phyloP scores from a whole-genome alignment of 2,113 vertebrate genomes.

The Chiloscyllium plagiosum region DNA sequence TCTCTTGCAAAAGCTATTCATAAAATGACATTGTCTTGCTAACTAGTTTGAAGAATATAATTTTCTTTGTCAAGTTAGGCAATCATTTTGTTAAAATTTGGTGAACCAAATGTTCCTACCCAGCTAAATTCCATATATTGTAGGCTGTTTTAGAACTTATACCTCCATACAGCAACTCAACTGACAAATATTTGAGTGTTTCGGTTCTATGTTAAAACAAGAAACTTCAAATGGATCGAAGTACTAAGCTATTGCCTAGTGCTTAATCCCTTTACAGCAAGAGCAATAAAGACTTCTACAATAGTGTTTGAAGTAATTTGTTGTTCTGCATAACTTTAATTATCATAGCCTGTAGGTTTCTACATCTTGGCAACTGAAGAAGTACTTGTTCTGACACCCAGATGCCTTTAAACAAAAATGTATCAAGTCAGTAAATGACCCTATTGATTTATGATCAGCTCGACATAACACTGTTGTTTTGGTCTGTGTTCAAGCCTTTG shows the following conservation, averaged over 20 bases:
- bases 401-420: conserved; percentile 24
- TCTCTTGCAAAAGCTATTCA: background rate
- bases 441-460: conserved; percentile 33
- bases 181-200: background rate
- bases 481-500: conserved; percentile 31
- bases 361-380: background rate
- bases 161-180: background rate
- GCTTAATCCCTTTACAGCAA: background rate
- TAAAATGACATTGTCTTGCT: background rate
- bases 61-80: background rate
- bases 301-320: conserved; percentile 12
- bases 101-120: background rate
- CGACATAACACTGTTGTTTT: background rate
- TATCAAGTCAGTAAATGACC: conserved; percentile 34
- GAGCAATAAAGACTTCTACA: background rate
- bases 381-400: background rate
- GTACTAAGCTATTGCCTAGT: conserved; percentile 3
- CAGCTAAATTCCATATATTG: background rate
- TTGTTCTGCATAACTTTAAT: conserved; percentile 27
- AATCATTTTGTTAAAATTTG: background rate
- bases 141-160: background rate
- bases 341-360: conserved; percentile 6
- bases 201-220: background rate
- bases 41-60: background rate
- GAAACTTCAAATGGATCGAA: background rate